phyloP scores from a whole-genome alignment of 2,113 vertebrate genomes.

The Ptychochromis oligacanthus region DNA sequence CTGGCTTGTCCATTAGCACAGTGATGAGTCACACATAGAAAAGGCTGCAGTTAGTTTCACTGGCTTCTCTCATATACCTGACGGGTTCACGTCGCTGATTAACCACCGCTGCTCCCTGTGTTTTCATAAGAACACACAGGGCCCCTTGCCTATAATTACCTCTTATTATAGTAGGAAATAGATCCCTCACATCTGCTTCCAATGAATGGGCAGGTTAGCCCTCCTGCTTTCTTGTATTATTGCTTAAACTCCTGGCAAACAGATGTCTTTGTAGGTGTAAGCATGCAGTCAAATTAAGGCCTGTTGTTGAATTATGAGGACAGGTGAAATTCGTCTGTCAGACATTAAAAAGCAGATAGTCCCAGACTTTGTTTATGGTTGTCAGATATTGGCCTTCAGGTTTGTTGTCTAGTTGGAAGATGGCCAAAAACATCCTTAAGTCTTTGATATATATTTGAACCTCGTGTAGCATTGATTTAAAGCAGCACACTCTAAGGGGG shows the following conservation, averaged over 20 bases:
- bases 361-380: constrained; percentile 61
- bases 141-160: constrained; percentile 75
- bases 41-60: constrained; percentile 37
- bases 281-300: constrained; percentile 72
- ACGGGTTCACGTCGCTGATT: constrained; percentile 35
- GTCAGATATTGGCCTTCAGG: constrained; percentile 45
- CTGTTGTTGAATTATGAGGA: constrained; percentile 63
- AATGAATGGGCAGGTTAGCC: constrained; percentile 75
- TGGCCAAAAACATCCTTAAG: constrained; percentile 20
- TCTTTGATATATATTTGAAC: neutral
- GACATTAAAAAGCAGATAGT: constrained; percentile 35
- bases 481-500: neutral
- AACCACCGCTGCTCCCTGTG: constrained; percentile 35
- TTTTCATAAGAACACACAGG: constrained; percentile 66
- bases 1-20: constrained; percentile 57
- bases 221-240: constrained; percentile 67
- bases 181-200: constrained; percentile 79
- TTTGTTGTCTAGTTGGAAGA: constrained; percentile 24
- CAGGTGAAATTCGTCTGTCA: constrained; percentile 71
- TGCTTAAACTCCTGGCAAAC: constrained; percentile 71
- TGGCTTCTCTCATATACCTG: constrained; percentile 26
- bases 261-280: constrained; percentile 71
- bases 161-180: constrained; percentile 78
- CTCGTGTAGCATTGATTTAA: neutral
- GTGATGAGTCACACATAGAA: constrained; percentile 44